phyloP scores from a whole-genome alignment of 2,113 vertebrate genomes.

The Canis aureus region DNA sequence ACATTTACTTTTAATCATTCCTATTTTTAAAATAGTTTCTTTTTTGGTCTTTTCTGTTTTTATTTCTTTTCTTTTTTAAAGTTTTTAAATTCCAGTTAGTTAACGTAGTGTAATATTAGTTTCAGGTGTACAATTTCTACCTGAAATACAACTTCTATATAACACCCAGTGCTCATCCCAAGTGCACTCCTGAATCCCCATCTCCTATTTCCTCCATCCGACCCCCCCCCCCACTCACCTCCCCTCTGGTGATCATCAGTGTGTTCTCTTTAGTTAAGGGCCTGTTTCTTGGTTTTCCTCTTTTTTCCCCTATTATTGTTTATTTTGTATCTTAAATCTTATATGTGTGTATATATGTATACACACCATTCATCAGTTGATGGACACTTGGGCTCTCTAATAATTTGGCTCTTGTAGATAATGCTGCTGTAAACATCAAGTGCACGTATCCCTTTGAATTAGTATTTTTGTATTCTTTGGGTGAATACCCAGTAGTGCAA shows the following conservation, averaged over 20 bases:
- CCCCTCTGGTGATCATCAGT: background rate
- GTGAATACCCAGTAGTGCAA: background rate
- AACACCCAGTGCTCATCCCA: background rate
- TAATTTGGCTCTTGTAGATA: background rate
- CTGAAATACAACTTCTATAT: background rate
- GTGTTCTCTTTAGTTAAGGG: background rate
- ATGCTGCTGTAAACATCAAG: background rate
- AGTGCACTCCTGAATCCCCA: background rate
- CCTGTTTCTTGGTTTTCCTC: background rate
- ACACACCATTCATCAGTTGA: background rate
- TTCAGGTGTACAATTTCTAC: background rate
- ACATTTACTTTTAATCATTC: background rate
- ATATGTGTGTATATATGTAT: background rate
- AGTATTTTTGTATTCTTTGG: background rate
- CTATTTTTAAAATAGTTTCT: conserved; percentile 48
- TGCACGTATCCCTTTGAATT: background rate
- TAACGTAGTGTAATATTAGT: background rate
- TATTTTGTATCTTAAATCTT: background rate
- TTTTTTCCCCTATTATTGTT: background rate
- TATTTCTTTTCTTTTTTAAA: background rate
- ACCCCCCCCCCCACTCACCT: no score
- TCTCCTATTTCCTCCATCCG: background rate
- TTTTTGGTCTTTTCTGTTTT: background rate
- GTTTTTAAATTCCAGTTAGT: background rate
- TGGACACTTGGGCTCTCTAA: background rate